A percentile compares a stretch with the other conserved stretches of the same genome.
phyloP scores from a whole-genome alignment of 2,113 vertebrate genomes.

The Sturnira hondurensis region DNA sequence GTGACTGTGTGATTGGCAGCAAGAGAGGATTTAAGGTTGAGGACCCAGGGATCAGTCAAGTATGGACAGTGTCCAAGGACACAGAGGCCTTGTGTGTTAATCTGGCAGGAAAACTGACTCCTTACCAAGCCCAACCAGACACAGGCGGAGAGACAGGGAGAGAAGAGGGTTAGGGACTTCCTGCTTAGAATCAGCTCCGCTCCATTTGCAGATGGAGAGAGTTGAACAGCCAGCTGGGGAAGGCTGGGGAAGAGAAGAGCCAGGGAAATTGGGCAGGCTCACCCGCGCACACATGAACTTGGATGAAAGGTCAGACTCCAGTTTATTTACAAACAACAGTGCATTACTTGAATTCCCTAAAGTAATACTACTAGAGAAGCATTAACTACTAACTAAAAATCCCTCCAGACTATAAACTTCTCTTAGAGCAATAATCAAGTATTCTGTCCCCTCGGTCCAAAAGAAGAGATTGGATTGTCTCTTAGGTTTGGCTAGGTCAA shows the following conservation, averaged over 20 bases:
- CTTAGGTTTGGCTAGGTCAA: not conserved
- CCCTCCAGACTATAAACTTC: not conserved
- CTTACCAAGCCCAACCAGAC: not conserved
- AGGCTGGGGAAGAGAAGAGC: constrained; percentile 19
- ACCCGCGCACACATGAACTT: constrained; percentile 35
- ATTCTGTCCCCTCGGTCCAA: not conserved
- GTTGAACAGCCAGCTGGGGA: constrained; percentile 54
- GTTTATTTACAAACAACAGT: constrained; percentile 70
- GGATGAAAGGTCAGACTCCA: constrained; percentile 44
- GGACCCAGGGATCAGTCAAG: not conserved
- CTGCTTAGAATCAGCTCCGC: not conserved
- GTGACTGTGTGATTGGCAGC: not conserved
- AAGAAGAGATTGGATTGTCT: not conserved
- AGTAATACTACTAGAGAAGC: constrained; percentile 16
- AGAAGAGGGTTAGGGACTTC: not conserved
- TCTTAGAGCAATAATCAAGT: not conserved
- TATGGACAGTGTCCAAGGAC: not conserved
- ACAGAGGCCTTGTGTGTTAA: not conserved
- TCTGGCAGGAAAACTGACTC: not conserved
- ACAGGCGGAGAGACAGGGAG: not conserved
- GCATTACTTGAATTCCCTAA: constrained; percentile 67
- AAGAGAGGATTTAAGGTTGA: not conserved
- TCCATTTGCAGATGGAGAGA: not conserved
- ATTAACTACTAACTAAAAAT: constrained; percentile 11
- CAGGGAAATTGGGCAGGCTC: not conserved